Base-by-base conservation (phyloP, 2,888 invertebrate species). In the Platynereis dumerilii region DNA sequence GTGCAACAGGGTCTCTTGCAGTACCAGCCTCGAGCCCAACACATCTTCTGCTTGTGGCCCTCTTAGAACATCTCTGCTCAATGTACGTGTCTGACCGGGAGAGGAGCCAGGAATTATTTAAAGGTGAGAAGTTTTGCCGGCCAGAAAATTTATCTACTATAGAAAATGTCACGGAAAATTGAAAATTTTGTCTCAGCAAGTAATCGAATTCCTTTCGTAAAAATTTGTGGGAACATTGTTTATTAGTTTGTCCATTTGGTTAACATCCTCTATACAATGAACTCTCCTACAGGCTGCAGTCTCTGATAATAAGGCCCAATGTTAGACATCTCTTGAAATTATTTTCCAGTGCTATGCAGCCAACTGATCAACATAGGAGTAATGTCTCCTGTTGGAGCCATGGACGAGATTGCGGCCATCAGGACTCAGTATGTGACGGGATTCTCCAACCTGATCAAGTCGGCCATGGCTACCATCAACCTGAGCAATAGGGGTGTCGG, bases 1-100 rank as follows among this genome's bases (percentile, higher is more conserved):
- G 20, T 48, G 22, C 20, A 12, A 22, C 48, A 5, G n/a, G 22
- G 48, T 20, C 22, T n/a, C 48, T 48, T 10, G 45, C 34, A 1
- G 52, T 17, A 2, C 60, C 44, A n/a, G 26, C 28, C 17, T 20
- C 48, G 12, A 24, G 78, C 1, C 78, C 76, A 2, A 77, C 75
- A 24, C 78, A 80, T 66, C 74, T 80, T 15, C 72, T 80, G 57
- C 73, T 79, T 68, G 74, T 78, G 15, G 78, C 80, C 15, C 73
- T 80, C 17, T 69, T 80, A 61, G 80, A 80, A 63, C 79, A 80
- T 60, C 68, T 80, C 27, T 80, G 80, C 66, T 55, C 69, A n/a
- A 74, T 79, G 69, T 78, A 78, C 66, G 74, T 72, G 24, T 67
- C 65, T 42, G 77, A 80, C 67, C 65, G 64, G 20, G 62, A 60